phyloP scores from a whole-genome alignment of 2,888 invertebrate species.

The Caenorhabditis sp. region DNA sequence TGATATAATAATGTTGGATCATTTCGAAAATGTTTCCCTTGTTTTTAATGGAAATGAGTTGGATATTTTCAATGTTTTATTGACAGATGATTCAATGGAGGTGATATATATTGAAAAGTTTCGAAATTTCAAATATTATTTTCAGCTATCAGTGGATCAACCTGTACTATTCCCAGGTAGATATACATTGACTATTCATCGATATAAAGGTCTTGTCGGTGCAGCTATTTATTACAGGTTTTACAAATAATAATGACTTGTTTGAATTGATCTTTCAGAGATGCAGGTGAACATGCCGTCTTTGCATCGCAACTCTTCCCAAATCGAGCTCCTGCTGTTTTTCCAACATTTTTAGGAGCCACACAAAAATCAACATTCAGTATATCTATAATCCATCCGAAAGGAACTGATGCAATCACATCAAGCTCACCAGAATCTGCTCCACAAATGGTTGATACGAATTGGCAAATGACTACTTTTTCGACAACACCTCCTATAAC shows the following conservation, averaged over 20 bases:
- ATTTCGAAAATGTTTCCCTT: slow-evolving; percentile 51
- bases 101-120: slow-evolving; percentile 6
- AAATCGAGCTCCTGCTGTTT: slow-evolving; percentile 39
- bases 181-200: slow-evolving; percentile 47
- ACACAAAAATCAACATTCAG: slow-evolving; percentile 43
- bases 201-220: slow-evolving; percentile 52
- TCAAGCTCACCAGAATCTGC: slow-evolving; percentile 24
- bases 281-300: slow-evolving; percentile 53
- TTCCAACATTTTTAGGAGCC: slow-evolving; percentile 32
- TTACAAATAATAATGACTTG: neutral
- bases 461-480: slow-evolving; percentile 53
- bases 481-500: slow-evolving; percentile 37
- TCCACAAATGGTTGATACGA: slow-evolving; percentile 33
- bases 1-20: slow-evolving; percentile 45
- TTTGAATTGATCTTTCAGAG: slow-evolving; percentile 27
- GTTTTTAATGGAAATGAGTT: slow-evolving; percentile 48
- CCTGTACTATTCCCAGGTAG: slow-evolving; percentile 48
- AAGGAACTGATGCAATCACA: slow-evolving; percentile 40
- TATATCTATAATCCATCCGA: slow-evolving; percentile 45
- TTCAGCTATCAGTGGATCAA: slow-evolving; percentile 40
- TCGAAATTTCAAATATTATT: neutral
- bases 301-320: slow-evolving; percentile 48
- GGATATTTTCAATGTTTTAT: slow-evolving; percentile 44
- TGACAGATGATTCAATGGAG: slow-evolving; percentile 51
- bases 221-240: slow-evolving; percentile 50